Evolutionary conservation across 2,113 vertebrate species (phyloP), one percentile per base, ranked within the genome.

Genomic region (Cygnus buccinator): DNA sequence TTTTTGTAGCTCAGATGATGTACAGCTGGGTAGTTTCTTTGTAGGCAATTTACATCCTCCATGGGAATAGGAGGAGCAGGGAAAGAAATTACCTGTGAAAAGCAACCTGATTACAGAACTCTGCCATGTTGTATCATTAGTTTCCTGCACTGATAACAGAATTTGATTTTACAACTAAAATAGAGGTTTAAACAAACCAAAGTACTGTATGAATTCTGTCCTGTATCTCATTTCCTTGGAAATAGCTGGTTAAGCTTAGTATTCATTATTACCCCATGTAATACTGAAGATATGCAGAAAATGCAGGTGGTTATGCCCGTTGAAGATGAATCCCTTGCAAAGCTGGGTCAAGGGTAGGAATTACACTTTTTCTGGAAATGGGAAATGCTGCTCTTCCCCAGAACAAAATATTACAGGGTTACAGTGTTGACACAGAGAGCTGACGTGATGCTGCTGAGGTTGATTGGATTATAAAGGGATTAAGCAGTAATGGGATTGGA

Each of bases 401-500:
- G 37, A 73, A 94, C 94, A 95, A 95, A 96, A 93, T 95, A 94
- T 92, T 78, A 12, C 35, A 67, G 71, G 90, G 93, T 93, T 90
- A 76, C 44, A 11, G 86, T 72, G 95, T 63, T 97, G 96, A 97
- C 93, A 95, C 90, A 75, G 87, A 59, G 78, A 96, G 76, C 78
- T 94, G 97, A 96, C 97, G 97, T 89, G 94, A 97, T 91, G 88
- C 94, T 97, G 87, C 93, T 0, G 41, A 70, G 79, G 85, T 95
- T 98, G 97, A 98, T 98, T 96, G 97, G 97, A 98, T 98, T 97
- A 98, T 91, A 74, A 72, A 93, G 82, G 95, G 94, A 96, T 98
- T 98, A 97, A 93, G 90, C 71, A 94, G 89, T 97, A 98, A 98
- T 97, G 96, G 97, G 94, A 97, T 94, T 96, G 96, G 90, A 91